Evolutionary conservation across 2,113 vertebrate species (phyloP), one percentile per base, ranked within the genome.

Genomic region (Alethe castanea): DNA sequence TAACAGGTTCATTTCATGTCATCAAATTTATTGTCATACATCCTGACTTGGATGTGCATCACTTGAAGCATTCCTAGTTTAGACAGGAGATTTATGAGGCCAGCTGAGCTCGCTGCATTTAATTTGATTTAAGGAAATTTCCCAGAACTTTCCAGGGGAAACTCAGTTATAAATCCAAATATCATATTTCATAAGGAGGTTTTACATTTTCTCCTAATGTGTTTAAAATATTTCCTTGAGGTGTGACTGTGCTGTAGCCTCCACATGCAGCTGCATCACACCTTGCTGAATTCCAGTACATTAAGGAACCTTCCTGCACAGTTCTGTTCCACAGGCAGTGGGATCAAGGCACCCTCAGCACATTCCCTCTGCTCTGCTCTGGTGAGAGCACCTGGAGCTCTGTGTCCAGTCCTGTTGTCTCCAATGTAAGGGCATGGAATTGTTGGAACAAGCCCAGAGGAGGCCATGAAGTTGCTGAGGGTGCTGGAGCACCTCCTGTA

Each of bases 121-220:
- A 95, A 92, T 90, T 88, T 88, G 71, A 92, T 92, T 90, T 69
- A 83, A 54, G 67, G 52, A 91, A 91, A 84, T 89, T 95, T 94
- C 89, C 76, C 86, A 95, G 89, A 92, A 88, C 50, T 76, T 95
- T 86, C 62, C 36, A 33, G 33, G 11, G 29, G 42, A 71, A 96
- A 78, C 47, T 71, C 66, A 48, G 76, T 93, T 90, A 92, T 80
- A 82, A 86, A 92, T 85, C 59, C 67, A 88, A 69, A 77, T 50
- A 95, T 33, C 42, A 24, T 80, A 59, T 90, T 80, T 94, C 82
- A 81, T 47, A 8, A 50, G 31, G 64, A 57, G 42, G 12, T 89
- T 89, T 94, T 71, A 47, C 45, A 36, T 80, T 90, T 82, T 62
- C 54, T 62, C 33, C 42, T 66, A 38, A 80, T 33, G 22, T 36